Evolutionary conservation across 2,888 invertebrate species (phyloP).

Genomic region (Drosophila pegasa): DNA sequence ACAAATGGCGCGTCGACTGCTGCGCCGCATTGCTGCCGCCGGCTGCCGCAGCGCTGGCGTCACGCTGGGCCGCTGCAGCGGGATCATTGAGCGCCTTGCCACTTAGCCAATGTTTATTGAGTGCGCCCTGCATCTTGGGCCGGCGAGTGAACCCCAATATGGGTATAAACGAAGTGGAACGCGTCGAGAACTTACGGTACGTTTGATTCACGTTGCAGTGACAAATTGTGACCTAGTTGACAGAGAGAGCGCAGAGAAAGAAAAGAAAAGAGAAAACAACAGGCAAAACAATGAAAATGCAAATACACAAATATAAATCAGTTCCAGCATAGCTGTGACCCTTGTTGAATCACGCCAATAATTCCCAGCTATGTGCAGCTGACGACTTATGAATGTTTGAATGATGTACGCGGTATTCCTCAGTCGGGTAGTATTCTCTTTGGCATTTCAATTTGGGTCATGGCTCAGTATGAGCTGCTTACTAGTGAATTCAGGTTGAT

Average conservation of each 20-base stretch:
- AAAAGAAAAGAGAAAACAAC: neutral
- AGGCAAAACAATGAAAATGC: constrained; percentile 2
- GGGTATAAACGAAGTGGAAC: constrained; percentile 86
- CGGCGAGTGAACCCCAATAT: constrained; percentile 84
- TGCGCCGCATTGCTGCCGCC: constrained; percentile 29
- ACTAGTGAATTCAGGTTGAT: neutral
- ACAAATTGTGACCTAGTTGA: constrained; percentile 89
- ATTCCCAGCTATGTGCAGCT: neutral
- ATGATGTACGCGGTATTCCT: neutral
- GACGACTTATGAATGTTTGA: neutral
- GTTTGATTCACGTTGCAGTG: constrained; percentile 93
- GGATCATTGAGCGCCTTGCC: constrained; percentile 85
- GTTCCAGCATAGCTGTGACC: neutral
- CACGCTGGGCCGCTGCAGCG: constrained; percentile 40
- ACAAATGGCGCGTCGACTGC: constrained; percentile 64
- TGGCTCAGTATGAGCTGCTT: neutral
- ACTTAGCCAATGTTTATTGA: constrained; percentile 87
- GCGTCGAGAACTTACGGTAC: constrained; percentile 88
- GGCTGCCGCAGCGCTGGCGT: constrained; percentile 37
- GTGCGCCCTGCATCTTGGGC: constrained; percentile 82
- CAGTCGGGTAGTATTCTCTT: neutral
- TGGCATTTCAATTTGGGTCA: neutral
- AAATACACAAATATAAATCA: neutral
- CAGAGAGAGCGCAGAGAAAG: constrained; percentile 5
- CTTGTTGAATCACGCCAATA: neutral